phyloP scores from a whole-genome alignment of 2,113 vertebrate species.

The Dunckerocampus dactyliophorus region DNA sequence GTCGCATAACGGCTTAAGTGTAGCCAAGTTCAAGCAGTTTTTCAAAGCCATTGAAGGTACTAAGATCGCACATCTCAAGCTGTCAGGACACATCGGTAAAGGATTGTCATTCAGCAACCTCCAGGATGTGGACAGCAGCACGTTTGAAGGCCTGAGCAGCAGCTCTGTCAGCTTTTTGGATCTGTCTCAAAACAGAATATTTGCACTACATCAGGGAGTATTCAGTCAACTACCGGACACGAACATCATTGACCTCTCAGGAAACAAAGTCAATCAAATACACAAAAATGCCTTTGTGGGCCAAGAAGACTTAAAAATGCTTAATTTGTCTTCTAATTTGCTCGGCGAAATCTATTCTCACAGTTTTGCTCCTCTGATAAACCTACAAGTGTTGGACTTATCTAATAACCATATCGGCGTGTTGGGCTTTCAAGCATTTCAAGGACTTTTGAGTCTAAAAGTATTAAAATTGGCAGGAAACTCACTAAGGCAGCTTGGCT shows the following conservation, averaged over 20 bases:
- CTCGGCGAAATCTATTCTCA: constrained; percentile 75
- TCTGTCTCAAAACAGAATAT: constrained; percentile 76
- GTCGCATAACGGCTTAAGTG: constrained; percentile 63
- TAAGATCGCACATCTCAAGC: constrained; percentile 63
- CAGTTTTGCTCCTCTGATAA: constrained; percentile 73
- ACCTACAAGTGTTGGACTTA: constrained; percentile 72
- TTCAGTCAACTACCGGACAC: constrained; percentile 70
- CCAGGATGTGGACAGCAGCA: constrained; percentile 75
- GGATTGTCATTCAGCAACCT: constrained; percentile 76
- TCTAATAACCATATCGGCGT: constrained; percentile 82
- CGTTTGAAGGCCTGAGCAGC: constrained; percentile 73
- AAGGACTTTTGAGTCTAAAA: constrained; percentile 59
- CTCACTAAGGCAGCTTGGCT: constrained; percentile 64
- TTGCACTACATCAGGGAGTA: constrained; percentile 67
- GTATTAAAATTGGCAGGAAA: constrained; percentile 78
- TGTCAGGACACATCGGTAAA: constrained; percentile 71
- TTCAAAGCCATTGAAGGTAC: constrained; percentile 74
- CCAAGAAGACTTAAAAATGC: constrained; percentile 65
- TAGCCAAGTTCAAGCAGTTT: constrained; percentile 45
- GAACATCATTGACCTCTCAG: constrained; percentile 67
- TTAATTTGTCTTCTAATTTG: constrained; percentile 83
- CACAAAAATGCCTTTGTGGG: constrained; percentile 73
- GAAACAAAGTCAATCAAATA: constrained; percentile 81
- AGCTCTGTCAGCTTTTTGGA: constrained; percentile 70
- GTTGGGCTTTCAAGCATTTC: constrained; percentile 69